Evolutionary conservation across 1,140 invertebrate genomes (phyloP).

Genomic region (Pseudomyrmex flavicornis): DNA sequence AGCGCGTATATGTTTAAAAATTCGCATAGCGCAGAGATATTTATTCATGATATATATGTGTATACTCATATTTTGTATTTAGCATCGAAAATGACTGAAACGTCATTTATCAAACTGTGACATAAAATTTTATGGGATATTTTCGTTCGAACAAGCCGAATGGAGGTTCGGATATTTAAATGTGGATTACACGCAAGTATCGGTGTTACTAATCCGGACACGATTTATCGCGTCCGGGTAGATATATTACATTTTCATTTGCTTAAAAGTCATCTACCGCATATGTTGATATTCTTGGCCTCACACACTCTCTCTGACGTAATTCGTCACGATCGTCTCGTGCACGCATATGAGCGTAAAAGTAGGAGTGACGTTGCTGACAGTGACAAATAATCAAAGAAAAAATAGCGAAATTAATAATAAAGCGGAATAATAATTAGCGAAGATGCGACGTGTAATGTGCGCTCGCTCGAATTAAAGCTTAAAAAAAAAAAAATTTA

Average conservation of each 20-base stretch:
- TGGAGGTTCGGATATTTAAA: neutral
- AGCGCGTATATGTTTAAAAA: neutral
- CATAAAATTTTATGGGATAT: neutral
- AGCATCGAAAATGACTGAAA: neutral
- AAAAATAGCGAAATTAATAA: conserved; percentile 38
- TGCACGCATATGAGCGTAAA: neutral
- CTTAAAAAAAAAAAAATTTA: conserved; percentile 1
- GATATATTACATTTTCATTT: neutral
- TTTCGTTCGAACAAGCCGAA: neutral
- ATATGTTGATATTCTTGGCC: conserved; percentile 2
- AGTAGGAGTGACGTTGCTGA: conserved; percentile 31
- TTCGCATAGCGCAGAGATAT: neutral
- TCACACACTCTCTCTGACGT: neutral
- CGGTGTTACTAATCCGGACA: neutral
- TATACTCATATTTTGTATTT: neutral
- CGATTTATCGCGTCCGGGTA: neutral
- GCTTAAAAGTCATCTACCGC: conserved; percentile 15
- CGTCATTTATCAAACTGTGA: neutral
- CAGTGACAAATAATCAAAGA: conserved; percentile 43
- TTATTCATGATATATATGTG: neutral
- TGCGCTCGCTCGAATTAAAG: conserved; percentile 2
- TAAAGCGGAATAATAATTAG: conserved; percentile 12
- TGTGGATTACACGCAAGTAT: neutral
- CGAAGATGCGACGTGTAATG: neutral
- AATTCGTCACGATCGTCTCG: neutral